Base-by-base conservation (phyloP, 2,888 invertebrate genomes). In the Marasmarcha lunaedactyla region DNA sequence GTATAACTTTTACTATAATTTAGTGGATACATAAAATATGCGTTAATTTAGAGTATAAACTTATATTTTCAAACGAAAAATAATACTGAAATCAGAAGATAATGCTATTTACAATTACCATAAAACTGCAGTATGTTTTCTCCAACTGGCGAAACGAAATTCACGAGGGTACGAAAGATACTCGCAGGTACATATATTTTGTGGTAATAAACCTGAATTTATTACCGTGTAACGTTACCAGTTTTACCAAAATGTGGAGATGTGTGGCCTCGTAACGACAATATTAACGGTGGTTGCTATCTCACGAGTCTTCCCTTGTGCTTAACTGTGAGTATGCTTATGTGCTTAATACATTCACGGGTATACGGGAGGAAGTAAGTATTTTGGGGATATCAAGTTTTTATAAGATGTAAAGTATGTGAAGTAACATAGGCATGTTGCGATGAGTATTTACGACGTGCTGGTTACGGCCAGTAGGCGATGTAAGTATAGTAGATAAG, bases 131-230 rank as follows among this genome's bases (percentile, higher is more conserved):
- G 11, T 30, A 30, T 11, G 11, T 30, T 30, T 30, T 30, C 30
- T 30, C 30, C n/a, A 30, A 30, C 30, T 30, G 30, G 30, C 30
- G 11, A 30, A 11, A n/a, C 11, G 4, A 30, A 7, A 30, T 30
- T 30, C 30, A 9, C 30, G 11, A 30, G 11, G n/a, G n/a, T 11
- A 30, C 30, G n/a, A 11, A 30, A 30, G 30, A 30, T 30, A 30
- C 11, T 20, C 20, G 20, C 58, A 50, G 57, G 56, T 69, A 69
- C 67, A 59, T 72, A 69, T 66, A 73, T 71, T 77, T 71, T 2
- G 64, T 51, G 67, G 78, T 68, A 72, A 79, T 79, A 81, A 81
- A 81, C 69, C 68, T 74, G 63, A 78, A 79, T 79, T 78, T 81
- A 81, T 78, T 70, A 61, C 62, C 58, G 70, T 49, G 72, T 77